Base-by-base conservation (phyloP, 2,113 vertebrate genomes). In the Pholis gunnellus region DNA sequence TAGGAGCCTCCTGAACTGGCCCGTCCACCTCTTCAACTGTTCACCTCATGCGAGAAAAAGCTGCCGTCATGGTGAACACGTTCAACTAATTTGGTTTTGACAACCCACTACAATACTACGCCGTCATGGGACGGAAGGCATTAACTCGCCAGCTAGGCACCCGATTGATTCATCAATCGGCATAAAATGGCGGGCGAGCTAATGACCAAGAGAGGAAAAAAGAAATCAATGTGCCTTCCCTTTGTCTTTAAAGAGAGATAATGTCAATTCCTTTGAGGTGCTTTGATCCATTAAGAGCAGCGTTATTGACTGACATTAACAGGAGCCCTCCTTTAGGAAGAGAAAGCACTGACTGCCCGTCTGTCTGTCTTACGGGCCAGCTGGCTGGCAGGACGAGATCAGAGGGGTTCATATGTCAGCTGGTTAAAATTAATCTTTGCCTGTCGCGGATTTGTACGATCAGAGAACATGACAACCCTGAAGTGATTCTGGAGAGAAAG, bases 261-360 rank as follows among this genome's bases (percentile, higher is more conserved):
- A 90, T 84, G 79, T 88, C 82, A 85, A 88, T 93, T 90, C 85
- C 89, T 93, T 78, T 86, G 79, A 84, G 89, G 81, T 64, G 74
- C 86, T 93, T 82, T 91, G 92, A 93, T 93, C 90, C 85, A 92
- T 93, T 93, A 93, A 92, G 92, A 54, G 50, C 72, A 89, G 83
- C 87, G 92, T 93, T 94, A 95, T 95, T 94, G 94, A 95, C 92
- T 91, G 81, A 91, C 90, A 84, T 94, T 93, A 94, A 91, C 88
- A 79, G 87, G 83, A 31, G 78, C 34, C 44, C 80, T 93, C 80
- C 80, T 91, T 92, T 86, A 84, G 79, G 88, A 87, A 91, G 85
- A 88, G 70, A 85, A 89, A 76, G 66, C 46, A 38, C 54, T 22
- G 66, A 70, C 61, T 36, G 61, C 63, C 56, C 61, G 83, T n/a